These are phyloP conservation scores for Lycocerus yunnanus DNA, from an alignment of 2,888 invertebrate species.

Conservation along the genomic window DNA sequence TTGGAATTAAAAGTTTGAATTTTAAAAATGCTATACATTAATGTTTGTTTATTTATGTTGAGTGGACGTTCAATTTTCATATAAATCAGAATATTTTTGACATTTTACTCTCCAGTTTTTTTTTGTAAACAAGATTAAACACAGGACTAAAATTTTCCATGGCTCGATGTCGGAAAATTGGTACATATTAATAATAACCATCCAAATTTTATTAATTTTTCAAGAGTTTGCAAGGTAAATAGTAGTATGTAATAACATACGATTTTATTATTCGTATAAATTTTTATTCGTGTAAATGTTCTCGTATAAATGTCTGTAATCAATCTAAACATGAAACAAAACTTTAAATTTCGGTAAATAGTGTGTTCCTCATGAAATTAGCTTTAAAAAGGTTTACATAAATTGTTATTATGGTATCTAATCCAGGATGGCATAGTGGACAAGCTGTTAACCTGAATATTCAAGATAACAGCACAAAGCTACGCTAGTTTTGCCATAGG, in stretches of 20 bases:
- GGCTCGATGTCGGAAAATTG: not conserved
- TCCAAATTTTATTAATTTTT: no score
- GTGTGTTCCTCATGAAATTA: conserved; percentile 9
- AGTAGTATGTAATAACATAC: no score
- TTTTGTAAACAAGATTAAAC: not conserved
- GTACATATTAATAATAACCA: not conserved
- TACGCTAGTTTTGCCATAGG: conserved; percentile 26
- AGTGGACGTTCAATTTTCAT: conserved; percentile 6
- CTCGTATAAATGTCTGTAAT: no score
- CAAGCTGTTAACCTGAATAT: conserved; percentile 32
- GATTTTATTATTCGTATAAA: no score
- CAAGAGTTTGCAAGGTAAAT: no score
- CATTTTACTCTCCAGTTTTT: not conserved
- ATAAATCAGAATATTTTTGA: not conserved
- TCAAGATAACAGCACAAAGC: conserved; percentile 29
- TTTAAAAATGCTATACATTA: conserved; percentile 12
- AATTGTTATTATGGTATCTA: conserved; percentile 30
- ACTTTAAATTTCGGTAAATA: conserved; percentile 4
- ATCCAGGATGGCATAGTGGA: conserved; percentile 28
- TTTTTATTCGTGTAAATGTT: no score
- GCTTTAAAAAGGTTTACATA: conserved; percentile 25
- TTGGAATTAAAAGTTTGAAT: conserved; percentile 12
- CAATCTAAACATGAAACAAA: no score
- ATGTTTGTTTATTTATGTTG: conserved; percentile 4
- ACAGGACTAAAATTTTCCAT: not conserved